These are phyloP conservation scores for Mesoclemmys tuberculata DNA, from an alignment of 2,113 vertebrate species.

Conservation along the genomic window DNA sequence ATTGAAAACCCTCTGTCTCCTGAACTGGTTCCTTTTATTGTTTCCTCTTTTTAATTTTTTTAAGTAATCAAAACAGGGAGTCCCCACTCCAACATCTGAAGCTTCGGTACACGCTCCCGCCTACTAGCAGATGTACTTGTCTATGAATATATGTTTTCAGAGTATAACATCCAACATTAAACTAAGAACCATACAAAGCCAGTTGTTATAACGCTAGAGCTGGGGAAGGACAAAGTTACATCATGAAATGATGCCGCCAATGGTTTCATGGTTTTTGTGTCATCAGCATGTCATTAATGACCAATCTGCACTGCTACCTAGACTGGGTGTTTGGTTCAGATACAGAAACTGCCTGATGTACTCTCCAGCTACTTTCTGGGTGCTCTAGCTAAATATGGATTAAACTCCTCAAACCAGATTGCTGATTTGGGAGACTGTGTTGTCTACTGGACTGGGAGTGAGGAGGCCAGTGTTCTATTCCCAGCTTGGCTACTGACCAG, in stretches of 20 bases:
- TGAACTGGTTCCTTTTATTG: not conserved
- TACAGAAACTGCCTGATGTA: not conserved
- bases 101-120: not conserved
- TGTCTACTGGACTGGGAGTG: not conserved
- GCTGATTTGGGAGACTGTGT: not conserved
- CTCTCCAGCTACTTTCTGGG: not conserved
- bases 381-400: not conserved
- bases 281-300: not conserved
- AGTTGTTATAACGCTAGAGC: not conserved
- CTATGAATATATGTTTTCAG: not conserved
- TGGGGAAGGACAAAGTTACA: not conserved
- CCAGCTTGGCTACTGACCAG: not conserved
- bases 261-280: constrained; percentile 2
- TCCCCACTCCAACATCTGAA: constrained; percentile 4
- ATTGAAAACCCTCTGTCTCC: not conserved
- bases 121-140: not conserved
- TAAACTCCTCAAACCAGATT: not conserved
- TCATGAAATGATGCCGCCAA: not conserved
- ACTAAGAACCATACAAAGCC: constrained; percentile 30
- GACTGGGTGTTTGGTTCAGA: not conserved
- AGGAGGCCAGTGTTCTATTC: not conserved
- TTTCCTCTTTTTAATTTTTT: not conserved
- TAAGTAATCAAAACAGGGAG: not conserved
- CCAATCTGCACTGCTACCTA: not conserved
- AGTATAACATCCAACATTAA: constrained; percentile 19